A percentile compares a stretch with the other conserved stretches of the same genome.
Conservation (phyloP, 2,888 invertebrate species). For the Eretmocerus hayati region DNA sequence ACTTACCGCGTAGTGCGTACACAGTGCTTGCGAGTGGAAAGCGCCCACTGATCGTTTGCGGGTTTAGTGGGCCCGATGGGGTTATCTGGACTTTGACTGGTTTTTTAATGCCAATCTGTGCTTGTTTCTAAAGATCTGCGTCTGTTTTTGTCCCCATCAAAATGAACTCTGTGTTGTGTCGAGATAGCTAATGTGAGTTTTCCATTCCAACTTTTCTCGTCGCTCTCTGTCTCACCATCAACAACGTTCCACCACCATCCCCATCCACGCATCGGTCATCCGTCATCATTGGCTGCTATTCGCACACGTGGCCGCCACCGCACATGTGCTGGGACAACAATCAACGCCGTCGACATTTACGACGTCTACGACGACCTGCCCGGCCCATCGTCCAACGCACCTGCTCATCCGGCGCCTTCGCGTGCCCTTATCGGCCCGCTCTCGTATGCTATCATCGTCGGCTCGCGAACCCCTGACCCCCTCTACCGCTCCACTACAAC, state of each 20-base stretch:
- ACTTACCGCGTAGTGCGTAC: too few relatives aligned
- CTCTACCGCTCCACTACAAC: background rate
- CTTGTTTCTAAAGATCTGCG: too few relatives aligned
- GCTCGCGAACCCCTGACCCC: conserved; percentile 23
- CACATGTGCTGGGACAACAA: background rate
- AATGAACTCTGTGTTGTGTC: background rate
- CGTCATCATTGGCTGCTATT: background rate
- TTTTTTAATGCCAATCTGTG: too few relatives aligned
- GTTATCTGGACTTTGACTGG: too few relatives aligned
- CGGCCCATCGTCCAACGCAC: background rate
- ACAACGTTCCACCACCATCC: conserved; percentile 10
- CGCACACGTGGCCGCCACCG: background rate
- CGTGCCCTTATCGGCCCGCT: conserved; percentile 24
- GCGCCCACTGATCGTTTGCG: too few relatives aligned
- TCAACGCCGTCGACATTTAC: background rate
- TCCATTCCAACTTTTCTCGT: conserved; percentile 23
- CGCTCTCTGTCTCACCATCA: conserved; percentile 23
- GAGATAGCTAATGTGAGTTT: conserved; percentile 32
- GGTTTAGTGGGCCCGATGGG: too few relatives aligned
- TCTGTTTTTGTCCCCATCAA: too few relatives aligned
- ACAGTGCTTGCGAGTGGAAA: too few relatives aligned
- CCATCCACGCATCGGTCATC: conserved; percentile 23
- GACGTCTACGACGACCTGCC: conserved; percentile 3
- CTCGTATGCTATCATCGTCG: conserved; percentile 27
- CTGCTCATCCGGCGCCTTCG: conserved; percentile 1